Conservation (phyloP, 1,140 invertebrate species). For the Drosophila bocki region DNA sequence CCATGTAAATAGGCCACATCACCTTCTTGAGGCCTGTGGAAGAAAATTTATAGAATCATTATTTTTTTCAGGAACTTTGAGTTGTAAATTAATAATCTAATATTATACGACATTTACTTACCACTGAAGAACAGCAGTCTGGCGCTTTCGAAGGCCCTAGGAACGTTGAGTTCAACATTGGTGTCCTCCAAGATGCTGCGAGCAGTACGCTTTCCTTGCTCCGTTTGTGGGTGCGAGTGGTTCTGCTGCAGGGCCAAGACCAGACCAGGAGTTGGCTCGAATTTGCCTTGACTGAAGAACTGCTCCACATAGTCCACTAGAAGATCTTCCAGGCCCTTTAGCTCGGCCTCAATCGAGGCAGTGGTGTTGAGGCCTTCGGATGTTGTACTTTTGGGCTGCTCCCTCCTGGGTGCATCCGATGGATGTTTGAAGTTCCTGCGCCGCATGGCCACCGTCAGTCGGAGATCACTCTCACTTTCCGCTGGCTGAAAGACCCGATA, state of each 20-base stretch:
- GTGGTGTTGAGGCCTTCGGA: conserved; percentile 10
- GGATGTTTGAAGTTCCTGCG: conserved; percentile 61
- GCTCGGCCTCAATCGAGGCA: conserved; percentile 43
- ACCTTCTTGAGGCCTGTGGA: conserved; percentile 90
- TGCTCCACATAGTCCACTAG: conserved; percentile 74
- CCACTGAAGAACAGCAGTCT: conserved; percentile 86
- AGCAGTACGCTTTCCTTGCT: conserved; percentile 14
- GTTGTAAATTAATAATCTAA: background rate
- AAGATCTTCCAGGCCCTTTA: conserved; percentile 68
- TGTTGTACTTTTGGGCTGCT: conserved; percentile 12
- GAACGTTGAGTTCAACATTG: conserved; percentile 70
- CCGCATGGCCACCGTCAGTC: conserved; percentile 59
- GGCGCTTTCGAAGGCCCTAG: conserved; percentile 86
- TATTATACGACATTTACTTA: conserved; percentile 40
- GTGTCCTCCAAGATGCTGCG: conserved; percentile 59
- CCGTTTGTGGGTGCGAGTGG: conserved; percentile 25
- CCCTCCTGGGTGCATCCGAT: conserved; percentile 2
- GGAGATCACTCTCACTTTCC: conserved; percentile 73
- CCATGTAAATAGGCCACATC: conserved; percentile 91
- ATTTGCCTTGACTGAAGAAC: conserved; percentile 76
- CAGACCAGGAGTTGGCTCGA: conserved; percentile 71
- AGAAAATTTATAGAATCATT: background rate
- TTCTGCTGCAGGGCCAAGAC: conserved; percentile 73
- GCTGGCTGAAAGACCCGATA: conserved; percentile 78
- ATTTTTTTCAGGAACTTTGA: background rate